These are phyloP conservation scores for Pampus argenteus DNA, from an alignment of 2,797 vertebrate genomes.

Conservation along the genomic window DNA sequence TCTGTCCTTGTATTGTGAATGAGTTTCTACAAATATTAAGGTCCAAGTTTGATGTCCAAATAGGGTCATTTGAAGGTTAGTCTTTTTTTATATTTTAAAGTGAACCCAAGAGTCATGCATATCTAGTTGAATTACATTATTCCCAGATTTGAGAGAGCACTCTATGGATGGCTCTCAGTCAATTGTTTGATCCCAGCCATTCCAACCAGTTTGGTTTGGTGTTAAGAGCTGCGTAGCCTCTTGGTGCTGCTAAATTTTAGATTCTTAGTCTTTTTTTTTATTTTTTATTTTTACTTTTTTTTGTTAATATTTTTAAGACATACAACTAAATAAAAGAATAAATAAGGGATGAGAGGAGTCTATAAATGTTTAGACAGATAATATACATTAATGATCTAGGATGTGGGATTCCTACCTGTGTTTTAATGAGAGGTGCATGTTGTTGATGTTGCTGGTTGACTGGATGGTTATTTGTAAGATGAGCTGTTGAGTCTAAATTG, in stretches of 20 bases:
- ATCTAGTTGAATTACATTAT: slow-evolving; percentile 21
- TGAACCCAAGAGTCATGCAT: slow-evolving; percentile 15
- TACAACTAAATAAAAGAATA: slow-evolving; percentile 12
- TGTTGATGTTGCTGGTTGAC: slow-evolving; percentile 46
- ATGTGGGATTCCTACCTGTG: slow-evolving; percentile 48
- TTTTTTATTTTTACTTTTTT: slow-evolving; percentile 22
- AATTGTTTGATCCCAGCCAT: neutral
- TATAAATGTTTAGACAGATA: slow-evolving; percentile 60
- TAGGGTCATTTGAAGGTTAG: slow-evolving; percentile 15
- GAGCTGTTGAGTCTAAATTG: slow-evolving; percentile 29
- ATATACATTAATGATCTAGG: slow-evolving; percentile 28
- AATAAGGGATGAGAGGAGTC: slow-evolving; percentile 26
- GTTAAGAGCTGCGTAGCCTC: slow-evolving; percentile 11
- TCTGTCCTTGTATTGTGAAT: slow-evolving; percentile 40
- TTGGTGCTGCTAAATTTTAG: slow-evolving; percentile 21
- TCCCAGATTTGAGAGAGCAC: neutral
- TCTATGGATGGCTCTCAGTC: neutral
- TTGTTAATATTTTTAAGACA: slow-evolving; percentile 44
- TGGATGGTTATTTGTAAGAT: slow-evolving; percentile 50
- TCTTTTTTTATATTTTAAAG: slow-evolving; percentile 16
- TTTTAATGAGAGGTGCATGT: slow-evolving; percentile 64
- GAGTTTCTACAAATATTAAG: slow-evolving; percentile 18
- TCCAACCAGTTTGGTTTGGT: neutral
- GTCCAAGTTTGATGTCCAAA: slow-evolving; percentile 31
- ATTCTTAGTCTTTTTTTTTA: neutral